Evolutionary conservation across 1,140 invertebrate species (phyloP).

Genomic region (Halictus rubicundus): DNA sequence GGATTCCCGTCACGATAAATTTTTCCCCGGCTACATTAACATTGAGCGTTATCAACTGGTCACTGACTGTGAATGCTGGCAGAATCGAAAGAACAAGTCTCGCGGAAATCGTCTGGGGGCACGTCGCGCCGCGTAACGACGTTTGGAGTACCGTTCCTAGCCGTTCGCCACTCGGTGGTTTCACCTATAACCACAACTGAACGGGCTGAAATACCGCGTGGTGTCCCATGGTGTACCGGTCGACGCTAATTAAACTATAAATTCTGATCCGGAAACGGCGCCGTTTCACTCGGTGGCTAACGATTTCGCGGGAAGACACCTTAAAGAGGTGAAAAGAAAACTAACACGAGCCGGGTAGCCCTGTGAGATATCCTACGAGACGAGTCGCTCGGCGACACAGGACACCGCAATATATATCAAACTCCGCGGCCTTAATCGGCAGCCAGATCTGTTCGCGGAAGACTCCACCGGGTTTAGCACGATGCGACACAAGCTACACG

Average conservation of each 20-base stretch:
- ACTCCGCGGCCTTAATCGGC: constrained; percentile 36
- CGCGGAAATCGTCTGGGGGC: background rate
- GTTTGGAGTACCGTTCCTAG: background rate
- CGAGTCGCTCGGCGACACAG: constrained; percentile 1
- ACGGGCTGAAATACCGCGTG: constrained; percentile 28
- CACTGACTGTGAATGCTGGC: background rate
- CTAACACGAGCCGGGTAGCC: background rate
- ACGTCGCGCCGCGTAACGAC: background rate
- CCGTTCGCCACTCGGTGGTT: background rate
- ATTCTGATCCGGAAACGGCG: constrained; percentile 41
- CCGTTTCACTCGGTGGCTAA: constrained; percentile 25
- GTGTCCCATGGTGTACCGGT: constrained; percentile 1
- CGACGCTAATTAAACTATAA: constrained; percentile 49
- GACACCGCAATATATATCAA: constrained; percentile 34
- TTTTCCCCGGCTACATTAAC: background rate
- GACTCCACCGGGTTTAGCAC: background rate
- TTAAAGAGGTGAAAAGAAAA: constrained; percentile 44
- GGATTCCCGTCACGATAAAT: background rate
- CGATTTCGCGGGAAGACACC: constrained; percentile 42
- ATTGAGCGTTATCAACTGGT: background rate
- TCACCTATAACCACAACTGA: constrained; percentile 18
- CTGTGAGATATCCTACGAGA: constrained; percentile 1
- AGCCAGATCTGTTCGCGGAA: constrained; percentile 43
- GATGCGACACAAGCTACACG: constrained; percentile 23
- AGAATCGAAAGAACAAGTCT: background rate